Evolutionary conservation across 1,140 invertebrate species (phyloP), one percentile per base, ranked within the genome.

Genomic region (Scaptomyza graminum): DNA sequence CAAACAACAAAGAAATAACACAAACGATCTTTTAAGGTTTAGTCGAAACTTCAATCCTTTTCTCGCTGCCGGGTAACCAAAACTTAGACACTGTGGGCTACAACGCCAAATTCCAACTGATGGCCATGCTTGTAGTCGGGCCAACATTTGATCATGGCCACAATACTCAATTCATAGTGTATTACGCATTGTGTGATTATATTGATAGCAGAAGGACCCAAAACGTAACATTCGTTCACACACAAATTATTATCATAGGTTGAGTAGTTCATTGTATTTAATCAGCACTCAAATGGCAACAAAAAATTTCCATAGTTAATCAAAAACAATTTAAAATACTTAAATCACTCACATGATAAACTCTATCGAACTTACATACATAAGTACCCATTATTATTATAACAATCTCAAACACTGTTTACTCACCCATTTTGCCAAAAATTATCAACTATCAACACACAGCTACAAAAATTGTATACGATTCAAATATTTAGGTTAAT

Each of bases 351-450:
- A 39, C 9, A 64, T 44, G 46, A 55, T 28, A 49, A 9, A 9
- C 12, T 13, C n/a, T 44, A 4, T 13, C n/a, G 4, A 46, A 34
- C 3, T 25, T 22, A 13, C 11, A 37, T 3, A 37, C 11, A 11
- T 37, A 13, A 28, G 31, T 28, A 61, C 28, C 1, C 5, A 1
- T 51, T 43, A 18, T 16, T 13, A 7, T 55, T 55, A 37, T 25
- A 11, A 28, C 8, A 43, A 18, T 46, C 22, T 34, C 37, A 62
- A 62, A 63, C 37, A 44, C 57, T 18, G 57, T 15, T 28, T 12
- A 84, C 81, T 84, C 73, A 84, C 81, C 81, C 81, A 84, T 84
- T 80, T 74, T 80, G 62, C 75, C 70, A 16, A 77, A 74, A 71
- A 74, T 61, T 67, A 67, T 68, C 64, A 85, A 22, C 74, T 64